Conservation (phyloP, 1,140 invertebrate species). For the Ericerus pela region DNA sequence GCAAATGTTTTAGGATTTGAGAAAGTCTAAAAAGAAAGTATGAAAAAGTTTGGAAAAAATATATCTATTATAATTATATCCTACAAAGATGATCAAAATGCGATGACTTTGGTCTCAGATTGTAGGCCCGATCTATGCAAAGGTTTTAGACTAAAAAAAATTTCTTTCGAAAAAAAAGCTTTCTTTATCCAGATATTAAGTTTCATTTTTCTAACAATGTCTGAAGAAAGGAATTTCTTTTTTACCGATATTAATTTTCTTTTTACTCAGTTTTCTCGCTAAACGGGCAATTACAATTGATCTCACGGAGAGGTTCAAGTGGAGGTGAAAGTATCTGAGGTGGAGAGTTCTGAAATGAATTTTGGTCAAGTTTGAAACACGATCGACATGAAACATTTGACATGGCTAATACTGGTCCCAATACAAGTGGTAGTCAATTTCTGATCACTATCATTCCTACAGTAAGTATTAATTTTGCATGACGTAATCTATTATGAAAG, state of each 20-base stretch:
- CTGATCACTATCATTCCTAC: constrained; percentile 93
- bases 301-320: constrained; percentile 63
- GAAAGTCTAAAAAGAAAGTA: too few species aligned
- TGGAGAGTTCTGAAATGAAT: constrained; percentile 97
- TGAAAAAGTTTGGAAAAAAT: too few species aligned
- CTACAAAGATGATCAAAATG: too few species aligned
- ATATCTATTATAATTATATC: too few species aligned
- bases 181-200: too few species aligned
- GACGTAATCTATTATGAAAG: background rate
- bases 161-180: too few species aligned
- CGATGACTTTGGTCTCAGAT: too few species aligned
- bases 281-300: constrained; percentile 46
- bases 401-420: constrained; percentile 98
- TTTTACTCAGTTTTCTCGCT: constrained; percentile 99
- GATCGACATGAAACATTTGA: constrained; percentile 93
- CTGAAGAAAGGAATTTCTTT: too few species aligned
- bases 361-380: constrained; percentile 74
- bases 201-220: too few species aligned
- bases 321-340: constrained; percentile 99
- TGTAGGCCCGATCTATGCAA: too few species aligned
- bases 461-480: constrained; percentile 35
- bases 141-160: too few species aligned
- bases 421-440: constrained; percentile 97
- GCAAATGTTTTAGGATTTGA: too few species aligned
- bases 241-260: constrained; percentile 97